A percentile compares a stretch with the other conserved stretches of the same genome.
These are phyloP conservation scores for Argya squamiceps DNA, from an alignment of 2,797 vertebrate species.

Conservation along the genomic window DNA sequence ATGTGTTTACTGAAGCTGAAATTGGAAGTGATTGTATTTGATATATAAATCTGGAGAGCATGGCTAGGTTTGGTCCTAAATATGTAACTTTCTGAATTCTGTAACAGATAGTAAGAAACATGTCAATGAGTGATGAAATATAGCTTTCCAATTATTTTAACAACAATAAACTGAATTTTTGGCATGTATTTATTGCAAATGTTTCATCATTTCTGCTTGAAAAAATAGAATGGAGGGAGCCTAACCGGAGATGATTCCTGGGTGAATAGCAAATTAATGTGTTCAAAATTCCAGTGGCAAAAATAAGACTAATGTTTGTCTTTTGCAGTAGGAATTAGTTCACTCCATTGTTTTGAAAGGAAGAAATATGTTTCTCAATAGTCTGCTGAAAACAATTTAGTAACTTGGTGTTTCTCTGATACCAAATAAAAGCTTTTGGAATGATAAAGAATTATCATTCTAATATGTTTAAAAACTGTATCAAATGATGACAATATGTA, in stretches of 20 bases:
- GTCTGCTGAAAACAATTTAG: neutral
- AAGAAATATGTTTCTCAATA: neutral
- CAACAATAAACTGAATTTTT: neutral
- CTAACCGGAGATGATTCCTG: neutral
- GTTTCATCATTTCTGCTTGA: neutral
- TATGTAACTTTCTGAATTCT: conserved; percentile 1
- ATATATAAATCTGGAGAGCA: neutral
- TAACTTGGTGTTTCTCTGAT: neutral
- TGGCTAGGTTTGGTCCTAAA: neutral
- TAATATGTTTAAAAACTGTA: neutral
- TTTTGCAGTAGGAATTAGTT: conserved; percentile 11
- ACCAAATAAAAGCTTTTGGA: neutral
- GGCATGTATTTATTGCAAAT: neutral
- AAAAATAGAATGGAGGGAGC: neutral
- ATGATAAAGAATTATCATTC: neutral
- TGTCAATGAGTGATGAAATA: neutral
- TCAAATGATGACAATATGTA: neutral
- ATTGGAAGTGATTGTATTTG: conserved; percentile 29
- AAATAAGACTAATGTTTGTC: neutral
- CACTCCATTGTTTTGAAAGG: neutral
- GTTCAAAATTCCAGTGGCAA: neutral
- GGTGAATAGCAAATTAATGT: neutral
- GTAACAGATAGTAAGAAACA: conserved; percentile 11
- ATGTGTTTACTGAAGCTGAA: conserved; percentile 38
- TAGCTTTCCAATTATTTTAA: conserved; percentile 10